Evolutionary conservation across 2,888 invertebrate genomes (phyloP).

Genomic region (Caenorhabditis sp.): DNA sequence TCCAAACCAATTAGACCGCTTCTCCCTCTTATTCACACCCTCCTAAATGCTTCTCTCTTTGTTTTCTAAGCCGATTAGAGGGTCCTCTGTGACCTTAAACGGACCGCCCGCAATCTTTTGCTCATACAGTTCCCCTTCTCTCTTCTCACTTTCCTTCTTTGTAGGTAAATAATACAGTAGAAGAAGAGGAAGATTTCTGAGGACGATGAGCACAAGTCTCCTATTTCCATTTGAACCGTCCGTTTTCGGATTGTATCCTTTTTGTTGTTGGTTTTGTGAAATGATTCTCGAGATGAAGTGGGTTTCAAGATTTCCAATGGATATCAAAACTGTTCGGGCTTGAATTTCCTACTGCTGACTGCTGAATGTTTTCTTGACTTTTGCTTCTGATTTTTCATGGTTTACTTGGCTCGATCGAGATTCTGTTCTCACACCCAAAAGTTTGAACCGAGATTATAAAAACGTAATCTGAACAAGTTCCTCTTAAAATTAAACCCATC

Average conservation of each 20-base stretch:
- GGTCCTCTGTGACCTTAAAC: constrained; percentile 14
- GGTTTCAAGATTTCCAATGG: too few species aligned
- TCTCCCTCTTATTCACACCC: not conserved
- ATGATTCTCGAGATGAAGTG: not conserved
- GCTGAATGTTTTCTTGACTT: too few species aligned
- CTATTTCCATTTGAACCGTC: not conserved
- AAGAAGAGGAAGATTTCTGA: not conserved
- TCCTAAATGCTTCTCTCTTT: constrained; percentile 22
- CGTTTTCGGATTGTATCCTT: not conserved
- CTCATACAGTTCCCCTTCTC: constrained; percentile 36
- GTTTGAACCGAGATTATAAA: too few species aligned
- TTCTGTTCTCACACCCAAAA: too few species aligned
- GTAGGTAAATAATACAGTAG: constrained; percentile 36
- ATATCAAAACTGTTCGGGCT: too few species aligned
- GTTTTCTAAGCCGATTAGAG: constrained; percentile 43
- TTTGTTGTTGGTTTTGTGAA: not conserved
- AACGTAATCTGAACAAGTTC: too few species aligned
- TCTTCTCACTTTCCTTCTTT: constrained; percentile 6
- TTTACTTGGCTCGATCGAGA: too few species aligned
- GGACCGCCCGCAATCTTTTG: constrained; percentile 44
- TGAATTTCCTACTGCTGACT: too few species aligned
- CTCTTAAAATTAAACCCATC: too few species aligned
- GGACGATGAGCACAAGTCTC: too few species aligned
- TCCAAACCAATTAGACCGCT: not conserved
- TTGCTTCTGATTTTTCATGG: too few species aligned